A percentile compares a stretch with the other conserved stretches of the same genome.
phyloP scores from a whole-genome alignment of 2,797 vertebrate genomes.

The Sparus aurata region DNA sequence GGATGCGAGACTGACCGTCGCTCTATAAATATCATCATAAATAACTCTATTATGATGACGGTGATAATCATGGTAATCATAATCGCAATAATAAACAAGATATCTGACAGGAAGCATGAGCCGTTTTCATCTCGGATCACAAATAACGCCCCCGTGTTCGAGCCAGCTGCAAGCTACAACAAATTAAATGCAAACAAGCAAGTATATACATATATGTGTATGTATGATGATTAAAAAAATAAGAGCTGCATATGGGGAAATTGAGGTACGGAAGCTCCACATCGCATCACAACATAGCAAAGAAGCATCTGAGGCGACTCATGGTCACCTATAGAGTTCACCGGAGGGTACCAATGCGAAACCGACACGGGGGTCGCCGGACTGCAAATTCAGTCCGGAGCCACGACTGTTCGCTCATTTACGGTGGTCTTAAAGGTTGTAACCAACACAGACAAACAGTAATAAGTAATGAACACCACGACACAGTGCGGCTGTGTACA shows the following conservation, averaged over 20 bases:
- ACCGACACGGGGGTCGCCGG: constrained; percentile 66
- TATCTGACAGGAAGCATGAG: constrained; percentile 10
- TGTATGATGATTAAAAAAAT: background rate
- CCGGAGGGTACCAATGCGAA: constrained; percentile 76
- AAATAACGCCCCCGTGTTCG: constrained; percentile 10
- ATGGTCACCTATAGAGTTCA: constrained; percentile 82
- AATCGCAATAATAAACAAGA: constrained; percentile 22
- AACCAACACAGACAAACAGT: no score
- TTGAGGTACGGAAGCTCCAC: constrained; percentile 52
- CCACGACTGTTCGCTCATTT: constrained; percentile 10
- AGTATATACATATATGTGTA: background rate
- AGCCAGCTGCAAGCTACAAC: constrained; percentile 24
- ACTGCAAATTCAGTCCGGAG: constrained; percentile 43
- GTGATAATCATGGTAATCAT: background rate
- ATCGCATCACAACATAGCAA: constrained; percentile 71
- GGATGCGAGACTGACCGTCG: background rate
- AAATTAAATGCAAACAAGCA: constrained; percentile 18
- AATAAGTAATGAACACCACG: background rate
- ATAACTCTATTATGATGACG: constrained; percentile 1
- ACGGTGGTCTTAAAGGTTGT: background rate
- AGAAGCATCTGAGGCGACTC: constrained; percentile 76
- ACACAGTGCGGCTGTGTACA: constrained; percentile 29
- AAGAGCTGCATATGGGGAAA: constrained; percentile 33
- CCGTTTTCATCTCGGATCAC: constrained; percentile 1
- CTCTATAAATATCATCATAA: constrained; percentile 4